Evolutionary conservation across 2,888 invertebrate species (phyloP).

Genomic region (Venustoraphidia nigricollis): DNA sequence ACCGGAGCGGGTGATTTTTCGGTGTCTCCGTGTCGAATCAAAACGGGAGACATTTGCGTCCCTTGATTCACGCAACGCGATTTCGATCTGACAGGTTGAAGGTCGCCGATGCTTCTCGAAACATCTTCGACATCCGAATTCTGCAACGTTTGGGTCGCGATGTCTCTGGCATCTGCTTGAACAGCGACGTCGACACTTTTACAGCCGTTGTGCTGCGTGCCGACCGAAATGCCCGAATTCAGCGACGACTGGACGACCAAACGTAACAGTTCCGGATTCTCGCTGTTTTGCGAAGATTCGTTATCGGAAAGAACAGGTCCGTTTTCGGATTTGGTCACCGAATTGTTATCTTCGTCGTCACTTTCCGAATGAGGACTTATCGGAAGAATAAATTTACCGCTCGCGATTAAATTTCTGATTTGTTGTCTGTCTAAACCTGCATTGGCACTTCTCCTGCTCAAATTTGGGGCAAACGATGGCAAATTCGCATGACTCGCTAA

Average conservation of each 20-base stretch:
- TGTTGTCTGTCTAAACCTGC: conserved; percentile 32
- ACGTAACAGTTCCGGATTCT: conserved; percentile 30
- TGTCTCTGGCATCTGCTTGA: conserved; percentile 38
- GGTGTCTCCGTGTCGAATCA: conserved; percentile 14
- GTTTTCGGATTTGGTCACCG: conserved; percentile 26
- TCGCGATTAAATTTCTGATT: conserved; percentile 22
- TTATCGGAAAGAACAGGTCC: conserved; percentile 20
- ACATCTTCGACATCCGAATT: conserved; percentile 10
- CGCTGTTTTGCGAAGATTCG: conserved; percentile 23
- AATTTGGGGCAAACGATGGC: conserved; percentile 38
- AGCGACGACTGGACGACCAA: conserved; percentile 27
- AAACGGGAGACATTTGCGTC: conserved; percentile 12
- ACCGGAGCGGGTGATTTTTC: conserved; percentile 16
- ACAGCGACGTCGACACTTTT: conserved; percentile 34
- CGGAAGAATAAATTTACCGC: conserved; percentile 23
- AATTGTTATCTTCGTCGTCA: conserved; percentile 26
- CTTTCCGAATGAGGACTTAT: conserved; percentile 20
- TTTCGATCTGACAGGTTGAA: conserved; percentile 11
- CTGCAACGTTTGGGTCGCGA: conserved; percentile 28
- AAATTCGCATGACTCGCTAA: conserved; percentile 21
- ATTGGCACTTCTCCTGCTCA: conserved; percentile 32
- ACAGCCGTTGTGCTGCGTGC: conserved; percentile 22
- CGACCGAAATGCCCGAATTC: conserved; percentile 30
- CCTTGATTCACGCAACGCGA: conserved; percentile 12
- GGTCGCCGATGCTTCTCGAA: conserved; percentile 8